These are phyloP conservation scores for Leucoptera coffeella DNA, from an alignment of 2,888 invertebrate genomes.

Conservation along the genomic window DNA sequence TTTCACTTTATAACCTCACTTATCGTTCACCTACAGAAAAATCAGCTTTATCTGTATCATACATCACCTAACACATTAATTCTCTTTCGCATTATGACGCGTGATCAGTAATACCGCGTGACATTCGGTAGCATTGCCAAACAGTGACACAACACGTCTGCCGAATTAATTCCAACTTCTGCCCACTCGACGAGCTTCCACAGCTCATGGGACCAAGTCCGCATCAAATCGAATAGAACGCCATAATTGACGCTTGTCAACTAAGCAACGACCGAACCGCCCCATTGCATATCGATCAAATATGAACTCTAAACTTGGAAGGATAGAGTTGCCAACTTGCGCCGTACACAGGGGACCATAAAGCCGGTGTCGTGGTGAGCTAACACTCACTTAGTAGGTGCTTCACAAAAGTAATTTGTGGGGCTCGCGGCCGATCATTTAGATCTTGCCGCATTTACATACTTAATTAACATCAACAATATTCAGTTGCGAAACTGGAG, in stretches of 20 bases:
- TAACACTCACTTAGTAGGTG: slow-evolving; percentile 30
- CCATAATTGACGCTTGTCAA: slow-evolving; percentile 36
- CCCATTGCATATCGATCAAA: slow-evolving; percentile 17
- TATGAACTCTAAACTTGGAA: slow-evolving; percentile 15
- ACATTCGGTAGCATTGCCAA: too few relatives aligned
- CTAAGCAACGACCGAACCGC: slow-evolving; percentile 24
- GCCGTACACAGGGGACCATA: slow-evolving; percentile 14
- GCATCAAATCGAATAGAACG: slow-evolving; percentile 45
- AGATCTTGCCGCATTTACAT: too few relatives aligned
- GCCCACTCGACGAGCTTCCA: slow-evolving; percentile 28
- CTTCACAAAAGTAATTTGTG: slow-evolving; percentile 31
- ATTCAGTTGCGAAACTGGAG: too few relatives aligned
- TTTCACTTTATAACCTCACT: too few relatives aligned
- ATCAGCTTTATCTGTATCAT: too few relatives aligned
- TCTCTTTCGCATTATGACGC: too few relatives aligned
- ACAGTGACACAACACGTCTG: too few relatives aligned
- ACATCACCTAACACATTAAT: too few relatives aligned
- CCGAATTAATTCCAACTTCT: slow-evolving; percentile 49
- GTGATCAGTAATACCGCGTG: too few relatives aligned
- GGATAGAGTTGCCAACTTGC: slow-evolving; percentile 8
- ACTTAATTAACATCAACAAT: too few relatives aligned
- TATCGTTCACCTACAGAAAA: too few relatives aligned
- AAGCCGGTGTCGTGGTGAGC: slow-evolving; percentile 18
- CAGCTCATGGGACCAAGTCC: slow-evolving; percentile 31
- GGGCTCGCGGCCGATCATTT: too few relatives aligned